Conservation (phyloP, 1,140 invertebrate species). For the Caenorhabditis briggsae region DNA sequence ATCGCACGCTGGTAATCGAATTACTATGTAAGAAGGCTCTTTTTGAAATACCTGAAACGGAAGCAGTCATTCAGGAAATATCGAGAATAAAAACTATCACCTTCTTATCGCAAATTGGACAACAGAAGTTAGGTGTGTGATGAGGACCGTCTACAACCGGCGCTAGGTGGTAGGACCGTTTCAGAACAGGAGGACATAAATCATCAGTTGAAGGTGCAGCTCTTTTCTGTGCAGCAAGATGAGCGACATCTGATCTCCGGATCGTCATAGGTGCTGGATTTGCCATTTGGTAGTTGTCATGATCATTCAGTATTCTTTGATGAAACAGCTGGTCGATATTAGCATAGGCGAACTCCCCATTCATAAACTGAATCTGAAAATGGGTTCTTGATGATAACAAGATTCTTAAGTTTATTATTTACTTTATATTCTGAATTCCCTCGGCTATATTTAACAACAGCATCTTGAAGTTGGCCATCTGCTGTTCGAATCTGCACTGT, state of each 20-base stretch:
- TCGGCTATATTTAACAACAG: constrained; percentile 20
- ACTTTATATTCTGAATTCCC: constrained; percentile 17
- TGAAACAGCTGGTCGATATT: constrained; percentile 31
- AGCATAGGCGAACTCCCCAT: constrained; percentile 63
- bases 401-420: neutral
- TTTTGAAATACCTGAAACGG: constrained; percentile 62
- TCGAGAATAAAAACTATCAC: neutral
- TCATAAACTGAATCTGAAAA: constrained; percentile 57
- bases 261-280: neutral
- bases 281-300: constrained; percentile 4
- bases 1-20: constrained; percentile 65
- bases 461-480: constrained; percentile 31
- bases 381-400: neutral
- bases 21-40: constrained; percentile 65
- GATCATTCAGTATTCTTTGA: constrained; percentile 8
- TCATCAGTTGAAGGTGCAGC: neutral
- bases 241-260: neutral
- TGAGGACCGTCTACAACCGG: constrained; percentile 38
- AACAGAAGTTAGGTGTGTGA: constrained; percentile 62
- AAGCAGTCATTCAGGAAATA: neutral
- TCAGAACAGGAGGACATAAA: neutral
- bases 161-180: neutral
- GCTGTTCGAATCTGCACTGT: constrained; percentile 45
- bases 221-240: neutral
- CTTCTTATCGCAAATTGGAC: constrained; percentile 65